Conservation (phyloP, 2,797 vertebrate genomes). For the Eupleurogrammus muticus region DNA sequence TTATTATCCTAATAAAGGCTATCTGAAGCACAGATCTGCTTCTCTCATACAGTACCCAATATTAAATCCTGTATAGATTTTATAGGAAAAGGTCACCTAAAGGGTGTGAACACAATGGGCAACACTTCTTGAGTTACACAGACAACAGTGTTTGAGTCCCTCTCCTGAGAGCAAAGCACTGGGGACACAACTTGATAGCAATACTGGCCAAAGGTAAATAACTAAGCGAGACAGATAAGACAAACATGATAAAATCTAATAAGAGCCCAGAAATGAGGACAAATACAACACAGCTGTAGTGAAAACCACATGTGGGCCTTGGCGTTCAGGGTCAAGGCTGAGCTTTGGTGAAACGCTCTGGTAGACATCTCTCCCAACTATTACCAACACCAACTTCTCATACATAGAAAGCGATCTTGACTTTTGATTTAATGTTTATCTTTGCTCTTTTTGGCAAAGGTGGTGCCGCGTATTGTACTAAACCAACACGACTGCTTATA, state of each 20-base stretch:
- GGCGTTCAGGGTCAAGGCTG: conserved; percentile 65
- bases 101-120: conserved; percentile 59
- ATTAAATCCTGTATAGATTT: conserved; percentile 40
- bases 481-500: conserved; percentile 28
- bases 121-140: conserved; percentile 74
- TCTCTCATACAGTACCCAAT: conserved; percentile 36
- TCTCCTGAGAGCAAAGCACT: conserved; percentile 58
- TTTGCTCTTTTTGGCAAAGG: conserved; percentile 54
- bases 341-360: conserved; percentile 53
- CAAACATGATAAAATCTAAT: conserved; percentile 83
- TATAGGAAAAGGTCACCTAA: conserved; percentile 48
- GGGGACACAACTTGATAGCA: conserved; percentile 72
- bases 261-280: conserved; percentile 70
- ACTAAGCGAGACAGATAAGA: conserved; percentile 75
- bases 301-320: conserved; percentile 81
- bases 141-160: conserved; percentile 64
- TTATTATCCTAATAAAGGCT: conserved; percentile 13
- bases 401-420: conserved; percentile 41
- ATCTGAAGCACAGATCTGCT: conserved; percentile 23
- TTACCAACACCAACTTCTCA: conserved; percentile 50
- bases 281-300: conserved; percentile 82
- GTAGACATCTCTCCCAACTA: conserved; percentile 49
- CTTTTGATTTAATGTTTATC: conserved; percentile 54
- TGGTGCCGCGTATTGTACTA: conserved; percentile 39
- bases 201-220: conserved; percentile 79